These are phyloP conservation scores for Drosophila formosana DNA, from an alignment of 2,888 invertebrate species.

Conservation along the genomic window DNA sequence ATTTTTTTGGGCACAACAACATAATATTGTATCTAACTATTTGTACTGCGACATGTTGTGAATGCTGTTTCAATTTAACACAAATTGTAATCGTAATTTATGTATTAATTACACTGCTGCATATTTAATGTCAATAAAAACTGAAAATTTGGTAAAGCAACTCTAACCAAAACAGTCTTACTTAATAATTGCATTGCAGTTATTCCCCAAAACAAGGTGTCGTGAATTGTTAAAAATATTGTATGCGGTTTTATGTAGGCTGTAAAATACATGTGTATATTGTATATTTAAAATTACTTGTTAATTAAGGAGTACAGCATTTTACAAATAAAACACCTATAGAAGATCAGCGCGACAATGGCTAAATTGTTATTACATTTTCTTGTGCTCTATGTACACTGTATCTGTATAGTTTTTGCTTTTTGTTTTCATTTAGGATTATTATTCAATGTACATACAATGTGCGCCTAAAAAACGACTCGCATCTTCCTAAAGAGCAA, in stretches of 20 bases:
- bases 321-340: conserved; percentile 68
- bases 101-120: conserved; percentile 54
- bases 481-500: conserved; percentile 1
- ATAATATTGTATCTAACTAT: conserved; percentile 22
- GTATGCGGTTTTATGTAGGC: conserved; percentile 17
- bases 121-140: conserved; percentile 72
- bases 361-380: conserved; percentile 52
- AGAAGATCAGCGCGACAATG: conserved; percentile 54
- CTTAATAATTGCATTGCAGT: background rate
- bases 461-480: conserved; percentile 36
- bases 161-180: background rate
- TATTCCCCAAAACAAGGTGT: background rate
- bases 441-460: conserved; percentile 65
- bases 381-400: conserved; percentile 66
- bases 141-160: conserved; percentile 19
- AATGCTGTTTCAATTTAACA: conserved; percentile 41
- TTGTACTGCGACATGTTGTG: conserved; percentile 35
- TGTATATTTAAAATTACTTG: conserved; percentile 59
- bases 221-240: conserved; percentile 1
- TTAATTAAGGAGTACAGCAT: conserved; percentile 76
- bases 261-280: conserved; percentile 64
- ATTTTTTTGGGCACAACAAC: conserved; percentile 24
- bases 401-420: conserved; percentile 52
- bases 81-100: conserved; percentile 41
- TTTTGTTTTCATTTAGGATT: conserved; percentile 48